Conservation (phyloP, 2,113 vertebrate genomes). For the Ovis canadensis region DNA sequence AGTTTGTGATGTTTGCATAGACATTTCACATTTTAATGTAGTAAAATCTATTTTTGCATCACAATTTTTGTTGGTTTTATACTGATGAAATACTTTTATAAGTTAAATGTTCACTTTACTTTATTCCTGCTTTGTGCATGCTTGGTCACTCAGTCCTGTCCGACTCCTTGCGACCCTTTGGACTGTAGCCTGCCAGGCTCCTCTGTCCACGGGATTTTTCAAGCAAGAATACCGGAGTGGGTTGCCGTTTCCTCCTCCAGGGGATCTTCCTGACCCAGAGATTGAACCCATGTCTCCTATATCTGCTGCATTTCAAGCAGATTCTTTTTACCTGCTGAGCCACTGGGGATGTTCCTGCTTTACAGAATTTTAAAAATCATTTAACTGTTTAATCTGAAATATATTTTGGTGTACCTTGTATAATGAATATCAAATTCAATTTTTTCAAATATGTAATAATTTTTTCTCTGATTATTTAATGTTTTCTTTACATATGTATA, state of each 20-base stretch:
- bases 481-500: neutral
- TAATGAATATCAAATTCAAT: neutral
- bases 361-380: neutral
- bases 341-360: neutral
- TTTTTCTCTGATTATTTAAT: neutral
- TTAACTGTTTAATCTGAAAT: neutral
- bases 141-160: neutral
- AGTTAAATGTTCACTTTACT: neutral
- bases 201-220: neutral
- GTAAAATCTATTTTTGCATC: neutral
- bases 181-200: neutral
- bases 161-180: neutral
- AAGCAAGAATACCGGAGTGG: neutral
- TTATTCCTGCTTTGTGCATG: neutral
- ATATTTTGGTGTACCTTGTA: neutral
- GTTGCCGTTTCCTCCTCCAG: neutral
- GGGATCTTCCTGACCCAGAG: neutral
- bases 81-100: neutral
- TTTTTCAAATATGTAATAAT: neutral
- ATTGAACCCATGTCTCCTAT: neutral
- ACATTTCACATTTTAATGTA: conserved; percentile 7
- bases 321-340: neutral
- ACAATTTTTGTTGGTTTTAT: neutral
- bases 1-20: neutral
- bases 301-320: neutral